Evolutionary conservation across 2,797 vertebrate species (phyloP).

Genomic region (Paramormyrops hopkinsi): DNA sequence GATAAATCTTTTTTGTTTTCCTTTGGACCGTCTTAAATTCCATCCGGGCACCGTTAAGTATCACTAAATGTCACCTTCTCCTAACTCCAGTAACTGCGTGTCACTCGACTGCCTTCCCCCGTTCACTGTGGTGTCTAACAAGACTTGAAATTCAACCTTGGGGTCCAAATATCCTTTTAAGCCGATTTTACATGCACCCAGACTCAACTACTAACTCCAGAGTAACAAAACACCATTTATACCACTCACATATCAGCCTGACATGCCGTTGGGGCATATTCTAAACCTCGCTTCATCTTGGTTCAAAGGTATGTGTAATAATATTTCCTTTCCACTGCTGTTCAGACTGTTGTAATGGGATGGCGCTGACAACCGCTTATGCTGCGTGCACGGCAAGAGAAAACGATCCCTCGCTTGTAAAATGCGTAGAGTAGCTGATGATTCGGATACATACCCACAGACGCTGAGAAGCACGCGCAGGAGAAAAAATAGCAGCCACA

Average conservation of each 20-base stretch:
- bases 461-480: background rate
- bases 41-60: background rate
- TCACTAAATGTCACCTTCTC: background rate
- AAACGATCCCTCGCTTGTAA: background rate
- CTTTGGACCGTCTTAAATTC: background rate
- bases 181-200: background rate
- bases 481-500: background rate
- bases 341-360: background rate
- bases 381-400: background rate
- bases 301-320: background rate
- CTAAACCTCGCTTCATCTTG: background rate
- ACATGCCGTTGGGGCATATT: background rate
- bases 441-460: background rate
- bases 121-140: background rate
- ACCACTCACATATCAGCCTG: background rate
- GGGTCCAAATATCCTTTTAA: background rate
- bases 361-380: background rate
- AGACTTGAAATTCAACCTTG: background rate
- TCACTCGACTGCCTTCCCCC: background rate
- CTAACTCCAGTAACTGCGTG: background rate
- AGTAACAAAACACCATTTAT: background rate
- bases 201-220: background rate
- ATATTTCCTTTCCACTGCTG: background rate
- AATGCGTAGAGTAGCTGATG: background rate
- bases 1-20: background rate